A percentile compares a stretch with the other conserved stretches of the same genome.
These are phyloP conservation scores for Ptychoptera albimana DNA, from an alignment of 2,888 invertebrate species.

Conservation along the genomic window DNA sequence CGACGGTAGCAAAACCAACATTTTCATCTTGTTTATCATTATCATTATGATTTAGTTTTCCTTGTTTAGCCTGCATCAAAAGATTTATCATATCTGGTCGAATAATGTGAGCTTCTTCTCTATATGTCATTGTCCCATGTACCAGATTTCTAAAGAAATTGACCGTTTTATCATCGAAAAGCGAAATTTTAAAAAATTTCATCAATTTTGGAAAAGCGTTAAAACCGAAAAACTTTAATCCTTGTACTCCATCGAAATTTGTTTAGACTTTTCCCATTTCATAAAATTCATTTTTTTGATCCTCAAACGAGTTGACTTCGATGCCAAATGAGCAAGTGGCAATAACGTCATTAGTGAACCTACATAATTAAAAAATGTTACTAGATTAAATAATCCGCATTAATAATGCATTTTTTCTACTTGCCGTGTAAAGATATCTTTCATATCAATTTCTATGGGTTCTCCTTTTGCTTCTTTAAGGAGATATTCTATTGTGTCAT, in stretches of 20 bases:
- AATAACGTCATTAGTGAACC: slow-evolving; percentile 20
- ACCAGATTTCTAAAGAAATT: slow-evolving; percentile 22
- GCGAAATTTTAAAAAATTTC: slow-evolving; percentile 2
- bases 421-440: slow-evolving; percentile 30
- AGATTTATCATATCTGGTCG: slow-evolving; percentile 33
- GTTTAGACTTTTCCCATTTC: slow-evolving; percentile 6
- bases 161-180: slow-evolving; percentile 16
- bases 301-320: slow-evolving; percentile 16
- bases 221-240: background rate
- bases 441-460: too few species aligned
- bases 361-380: too few species aligned
- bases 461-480: slow-evolving; percentile 4
- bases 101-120: slow-evolving; percentile 19
- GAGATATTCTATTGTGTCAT: slow-evolving; percentile 5
- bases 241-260: slow-evolving; percentile 1
- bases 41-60: slow-evolving; percentile 11
- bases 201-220: background rate
- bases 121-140: slow-evolving; percentile 19
- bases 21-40: slow-evolving; percentile 8
- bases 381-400: slow-evolving; percentile 10
- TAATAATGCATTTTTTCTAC: slow-evolving; percentile 16
- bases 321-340: slow-evolving; percentile 22
- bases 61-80: slow-evolving; percentile 33
- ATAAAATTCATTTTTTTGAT: slow-evolving; percentile 20
- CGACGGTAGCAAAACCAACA: slow-evolving; percentile 18